A percentile compares a stretch with the other conserved stretches of the same genome.
Evolutionary conservation across 2,113 vertebrate genomes (phyloP).

Genomic region (Meles meles): DNA sequence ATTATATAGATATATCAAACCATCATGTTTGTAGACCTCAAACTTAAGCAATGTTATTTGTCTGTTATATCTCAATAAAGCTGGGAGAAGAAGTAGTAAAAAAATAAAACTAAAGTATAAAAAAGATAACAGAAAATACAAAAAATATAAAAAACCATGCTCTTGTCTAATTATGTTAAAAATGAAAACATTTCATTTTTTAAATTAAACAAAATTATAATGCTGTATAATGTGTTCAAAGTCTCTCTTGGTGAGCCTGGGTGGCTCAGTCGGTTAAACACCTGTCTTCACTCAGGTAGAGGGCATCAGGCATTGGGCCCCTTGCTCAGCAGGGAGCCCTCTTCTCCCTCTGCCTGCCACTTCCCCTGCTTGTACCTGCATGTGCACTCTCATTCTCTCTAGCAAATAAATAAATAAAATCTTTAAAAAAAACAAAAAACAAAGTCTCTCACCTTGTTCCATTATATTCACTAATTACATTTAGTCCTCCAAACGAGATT

Average conservation of each 20-base stretch:
- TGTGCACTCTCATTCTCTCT: neutral
- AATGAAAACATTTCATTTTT: conserved; percentile 5
- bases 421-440: neutral
- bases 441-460: neutral
- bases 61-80: neutral
- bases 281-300: too few species aligned
- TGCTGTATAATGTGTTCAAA: neutral
- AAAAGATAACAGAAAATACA: neutral
- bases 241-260: neutral
- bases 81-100: neutral
- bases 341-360: neutral
- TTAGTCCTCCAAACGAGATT: neutral
- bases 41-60: neutral
- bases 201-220: neutral
- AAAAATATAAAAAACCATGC: neutral
- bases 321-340: neutral
- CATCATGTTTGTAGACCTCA: neutral
- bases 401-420: neutral
- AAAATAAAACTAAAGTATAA: neutral
- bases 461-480: neutral
- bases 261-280: too few species aligned
- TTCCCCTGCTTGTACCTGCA: neutral
- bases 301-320: too few species aligned
- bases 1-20: neutral
- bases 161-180: conserved; percentile 4